phyloP scores from a whole-genome alignment of 2,113 vertebrate species.

The Spilogale gracilis region DNA sequence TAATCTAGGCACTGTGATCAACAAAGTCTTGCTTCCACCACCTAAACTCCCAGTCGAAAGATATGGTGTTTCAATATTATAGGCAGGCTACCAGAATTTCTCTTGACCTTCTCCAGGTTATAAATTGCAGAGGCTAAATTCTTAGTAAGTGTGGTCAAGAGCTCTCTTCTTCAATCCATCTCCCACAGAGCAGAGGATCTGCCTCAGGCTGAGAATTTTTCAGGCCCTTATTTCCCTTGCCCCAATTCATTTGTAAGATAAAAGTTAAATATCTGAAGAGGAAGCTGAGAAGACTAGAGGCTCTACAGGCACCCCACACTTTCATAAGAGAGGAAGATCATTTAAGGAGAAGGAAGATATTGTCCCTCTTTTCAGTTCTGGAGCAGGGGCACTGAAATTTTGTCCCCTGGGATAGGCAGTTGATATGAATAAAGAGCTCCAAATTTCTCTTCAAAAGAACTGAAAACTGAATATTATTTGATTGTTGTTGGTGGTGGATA shows the following conservation, averaged over 20 bases:
- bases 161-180: neutral
- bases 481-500: neutral
- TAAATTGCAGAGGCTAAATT: neutral
- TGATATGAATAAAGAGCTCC: neutral
- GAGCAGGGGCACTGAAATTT: neutral
- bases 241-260: neutral
- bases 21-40: neutral
- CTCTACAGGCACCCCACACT: fast-evolving
- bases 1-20: neutral
- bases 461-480: neutral
- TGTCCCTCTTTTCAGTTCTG: neutral
- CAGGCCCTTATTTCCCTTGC: neutral
- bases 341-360: neutral
- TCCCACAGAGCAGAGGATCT: neutral
- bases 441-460: neutral
- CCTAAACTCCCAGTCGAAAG: neutral
- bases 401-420: neutral
- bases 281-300: neutral
- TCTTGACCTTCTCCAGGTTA: neutral
- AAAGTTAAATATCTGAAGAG: neutral
- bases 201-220: neutral
- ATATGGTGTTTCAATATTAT: fast-evolving
- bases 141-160: neutral
- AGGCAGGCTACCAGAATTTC: neutral
- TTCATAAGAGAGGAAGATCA: neutral